phyloP scores from a whole-genome alignment of 2,888 invertebrate genomes.

The Stenichneumon culpator region DNA sequence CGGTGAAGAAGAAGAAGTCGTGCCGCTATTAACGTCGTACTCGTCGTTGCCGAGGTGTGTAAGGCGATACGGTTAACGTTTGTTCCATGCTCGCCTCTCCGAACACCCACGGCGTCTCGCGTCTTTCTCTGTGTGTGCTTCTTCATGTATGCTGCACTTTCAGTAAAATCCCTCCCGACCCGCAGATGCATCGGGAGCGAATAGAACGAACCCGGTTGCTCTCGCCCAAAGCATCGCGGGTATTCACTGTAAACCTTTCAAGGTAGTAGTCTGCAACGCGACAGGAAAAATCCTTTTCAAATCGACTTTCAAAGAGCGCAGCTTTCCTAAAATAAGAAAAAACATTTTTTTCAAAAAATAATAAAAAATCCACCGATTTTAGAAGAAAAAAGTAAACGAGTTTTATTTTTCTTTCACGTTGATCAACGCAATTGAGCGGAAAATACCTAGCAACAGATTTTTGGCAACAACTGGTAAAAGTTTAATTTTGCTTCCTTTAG shows the following conservation, averaged over 20 bases:
- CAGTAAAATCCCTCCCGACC: slow-evolving; percentile 15
- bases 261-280: background rate
- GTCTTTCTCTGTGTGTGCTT: slow-evolving; percentile 24
- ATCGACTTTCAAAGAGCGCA: background rate
- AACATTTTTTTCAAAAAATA: no score
- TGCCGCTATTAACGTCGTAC: slow-evolving; percentile 64
- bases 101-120: slow-evolving; percentile 67
- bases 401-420: no score
- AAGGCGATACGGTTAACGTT: slow-evolving; percentile 69
- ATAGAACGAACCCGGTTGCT: background rate
- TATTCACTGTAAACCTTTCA: background rate
- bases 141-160: slow-evolving; percentile 33
- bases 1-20: slow-evolving; percentile 31
- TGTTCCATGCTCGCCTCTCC: slow-evolving; percentile 59
- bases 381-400: no score
- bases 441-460: no score
- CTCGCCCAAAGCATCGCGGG: background rate
- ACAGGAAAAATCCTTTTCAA: background rate
- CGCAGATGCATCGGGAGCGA: slow-evolving; percentile 27
- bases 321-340: no score
- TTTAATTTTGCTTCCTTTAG: no score
- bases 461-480: no score
- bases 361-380: no score
- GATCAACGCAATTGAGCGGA: no score
- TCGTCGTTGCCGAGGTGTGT: slow-evolving; percentile 68